A percentile compares a stretch with the other conserved stretches of the same genome.
These are phyloP conservation scores for Chaetorhynchus papuensis DNA, from an alignment of 2,113 vertebrate species.

Conservation along the genomic window DNA sequence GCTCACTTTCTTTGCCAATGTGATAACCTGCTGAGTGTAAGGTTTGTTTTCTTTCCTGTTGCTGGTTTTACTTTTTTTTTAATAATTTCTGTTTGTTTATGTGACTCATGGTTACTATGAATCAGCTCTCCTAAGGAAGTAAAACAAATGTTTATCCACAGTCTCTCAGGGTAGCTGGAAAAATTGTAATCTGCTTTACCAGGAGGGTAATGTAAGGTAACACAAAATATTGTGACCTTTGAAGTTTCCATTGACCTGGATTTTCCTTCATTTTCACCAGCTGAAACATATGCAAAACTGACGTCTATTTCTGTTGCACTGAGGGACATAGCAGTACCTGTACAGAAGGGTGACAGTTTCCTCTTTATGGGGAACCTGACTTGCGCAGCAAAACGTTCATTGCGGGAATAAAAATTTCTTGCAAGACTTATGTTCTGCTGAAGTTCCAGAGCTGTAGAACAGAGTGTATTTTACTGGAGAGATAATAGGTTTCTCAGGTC, in stretches of 20 bases:
- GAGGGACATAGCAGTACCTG: not conserved
- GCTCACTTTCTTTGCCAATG: not conserved
- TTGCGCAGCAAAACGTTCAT: not conserved
- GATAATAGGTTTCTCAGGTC: not conserved
- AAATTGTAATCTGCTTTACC: constrained; percentile 5
- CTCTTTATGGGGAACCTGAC: not conserved
- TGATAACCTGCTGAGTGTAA: not conserved
- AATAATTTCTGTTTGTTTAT: not conserved
- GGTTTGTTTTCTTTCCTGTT: not conserved
- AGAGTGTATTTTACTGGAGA: not conserved
- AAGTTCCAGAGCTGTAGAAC: not conserved
- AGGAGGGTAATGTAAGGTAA: not conserved
- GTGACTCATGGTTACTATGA: constrained; percentile 24
- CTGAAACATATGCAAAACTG: not conserved
- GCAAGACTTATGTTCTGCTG: not conserved
- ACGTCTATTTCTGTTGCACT: not conserved
- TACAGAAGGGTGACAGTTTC: not conserved
- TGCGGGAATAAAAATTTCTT: not conserved
- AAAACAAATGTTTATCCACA: constrained; percentile 20
- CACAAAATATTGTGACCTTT: not conserved
- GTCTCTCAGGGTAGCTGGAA: not conserved
- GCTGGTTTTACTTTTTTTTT: not conserved
- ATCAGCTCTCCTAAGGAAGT: constrained; percentile 3
- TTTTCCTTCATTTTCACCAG: not conserved
- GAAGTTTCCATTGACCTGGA: not conserved